Evolutionary conservation across 2,113 vertebrate species (phyloP).

Genomic region (Centropus bengalensis): DNA sequence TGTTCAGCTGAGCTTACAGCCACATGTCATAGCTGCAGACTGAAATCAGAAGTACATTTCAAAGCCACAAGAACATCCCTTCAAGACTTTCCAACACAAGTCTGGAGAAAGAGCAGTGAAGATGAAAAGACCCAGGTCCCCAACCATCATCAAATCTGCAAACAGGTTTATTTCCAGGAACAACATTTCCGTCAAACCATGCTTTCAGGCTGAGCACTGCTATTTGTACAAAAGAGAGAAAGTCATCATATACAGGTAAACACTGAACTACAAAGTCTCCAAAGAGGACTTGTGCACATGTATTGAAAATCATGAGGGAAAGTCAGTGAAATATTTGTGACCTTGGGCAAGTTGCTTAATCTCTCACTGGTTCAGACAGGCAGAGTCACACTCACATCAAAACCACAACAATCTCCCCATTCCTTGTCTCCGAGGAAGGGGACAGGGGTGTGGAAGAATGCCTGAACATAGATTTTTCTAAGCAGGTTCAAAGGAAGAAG

Average conservation of each 20-base stretch:
- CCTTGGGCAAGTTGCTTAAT: not conserved
- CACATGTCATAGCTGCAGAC: accelerated
- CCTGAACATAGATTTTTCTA: not conserved
- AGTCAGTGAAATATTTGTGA: not conserved
- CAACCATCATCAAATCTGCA: not conserved
- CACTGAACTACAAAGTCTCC: not conserved
- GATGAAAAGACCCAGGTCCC: not conserved
- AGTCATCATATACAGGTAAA: not conserved
- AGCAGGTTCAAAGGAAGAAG: not conserved
- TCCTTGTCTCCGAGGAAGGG: not conserved
- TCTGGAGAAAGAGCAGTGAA: not conserved
- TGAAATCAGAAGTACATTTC: not conserved
- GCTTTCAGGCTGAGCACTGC: not conserved
- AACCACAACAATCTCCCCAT: not conserved
- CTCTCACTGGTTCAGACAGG: not conserved
- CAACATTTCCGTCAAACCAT: not conserved
- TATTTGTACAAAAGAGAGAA: not conserved
- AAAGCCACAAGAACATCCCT: not conserved
- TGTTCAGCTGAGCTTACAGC: not conserved
- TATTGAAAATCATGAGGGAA: not conserved
- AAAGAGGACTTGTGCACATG: not conserved
- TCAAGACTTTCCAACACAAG: not conserved
- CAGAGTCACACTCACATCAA: not conserved
- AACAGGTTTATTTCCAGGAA: not conserved
- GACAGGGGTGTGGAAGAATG: not conserved